A percentile compares a stretch with the other conserved stretches of the same genome.
These are phyloP conservation scores for Mastomys coucha DNA, from an alignment of 2,113 vertebrate species.

Conservation along the genomic window DNA sequence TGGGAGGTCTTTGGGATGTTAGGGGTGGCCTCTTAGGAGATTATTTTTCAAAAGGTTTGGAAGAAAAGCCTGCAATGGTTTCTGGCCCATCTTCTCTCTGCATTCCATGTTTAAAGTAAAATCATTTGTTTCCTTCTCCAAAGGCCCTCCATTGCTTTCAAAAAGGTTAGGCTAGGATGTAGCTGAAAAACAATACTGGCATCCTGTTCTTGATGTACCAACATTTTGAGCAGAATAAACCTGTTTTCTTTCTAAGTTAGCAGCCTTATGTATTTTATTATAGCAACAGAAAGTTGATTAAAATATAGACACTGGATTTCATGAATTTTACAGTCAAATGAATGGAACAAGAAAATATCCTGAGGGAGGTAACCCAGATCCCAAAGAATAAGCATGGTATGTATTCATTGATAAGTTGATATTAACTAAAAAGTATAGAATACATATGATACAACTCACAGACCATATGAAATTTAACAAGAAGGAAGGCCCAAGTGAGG, in stretches of 20 bases:
- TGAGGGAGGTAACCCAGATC: too few species aligned
- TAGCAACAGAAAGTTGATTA: neutral
- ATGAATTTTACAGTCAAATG: too few species aligned
- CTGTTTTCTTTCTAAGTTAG: neutral
- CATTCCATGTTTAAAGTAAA: neutral
- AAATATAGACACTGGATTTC: neutral
- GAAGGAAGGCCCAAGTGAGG: too few species aligned
- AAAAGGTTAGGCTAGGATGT: neutral
- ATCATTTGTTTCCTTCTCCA: neutral
- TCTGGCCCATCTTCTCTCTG: fast-evolving
- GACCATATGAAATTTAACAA: too few species aligned
- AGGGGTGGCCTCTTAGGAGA: neutral
- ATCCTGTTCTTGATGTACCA: neutral
- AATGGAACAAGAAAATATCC: too few species aligned
- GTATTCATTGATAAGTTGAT: too few species aligned
- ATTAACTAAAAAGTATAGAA: too few species aligned
- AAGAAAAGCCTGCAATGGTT: neutral
- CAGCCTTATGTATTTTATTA: fast-evolving
- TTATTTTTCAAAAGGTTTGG: neutral
- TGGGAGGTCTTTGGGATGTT: neutral
- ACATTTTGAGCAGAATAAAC: neutral
- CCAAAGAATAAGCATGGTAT: too few species aligned
- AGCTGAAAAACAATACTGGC: neutral
- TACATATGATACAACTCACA: too few species aligned
- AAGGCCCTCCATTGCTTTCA: neutral